Percentiles rank a stretch among this genome's conserved stretches.
phyloP scores from a whole-genome alignment of 2,888 invertebrate genomes.

The Antitype chi region DNA sequence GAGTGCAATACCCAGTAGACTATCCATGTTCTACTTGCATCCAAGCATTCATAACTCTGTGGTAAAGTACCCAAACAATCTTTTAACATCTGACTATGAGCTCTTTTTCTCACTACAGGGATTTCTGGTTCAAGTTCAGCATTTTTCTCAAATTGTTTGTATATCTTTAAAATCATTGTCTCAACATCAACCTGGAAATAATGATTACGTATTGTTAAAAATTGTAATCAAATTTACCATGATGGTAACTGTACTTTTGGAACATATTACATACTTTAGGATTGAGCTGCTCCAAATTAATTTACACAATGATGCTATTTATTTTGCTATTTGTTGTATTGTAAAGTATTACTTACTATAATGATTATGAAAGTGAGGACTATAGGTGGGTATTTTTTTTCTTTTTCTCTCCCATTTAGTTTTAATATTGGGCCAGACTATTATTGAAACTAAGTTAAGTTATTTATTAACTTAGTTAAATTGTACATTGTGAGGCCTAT shows the following conservation, averaged over 20 bases:
- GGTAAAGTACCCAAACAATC: slow-evolving; percentile 93
- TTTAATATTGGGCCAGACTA: too few species aligned
- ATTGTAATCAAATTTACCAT: neutral
- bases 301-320: neutral
- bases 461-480: neutral
- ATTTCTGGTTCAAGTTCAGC: slow-evolving; percentile 88
- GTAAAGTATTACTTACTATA: neutral
- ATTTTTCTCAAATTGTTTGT: slow-evolving; percentile 84
- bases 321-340: neutral
- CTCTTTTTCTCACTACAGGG: slow-evolving; percentile 91
- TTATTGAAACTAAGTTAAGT: too few species aligned
- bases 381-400: too few species aligned
- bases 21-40: slow-evolving; percentile 99
- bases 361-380: neutral
- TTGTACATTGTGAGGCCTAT: neutral
- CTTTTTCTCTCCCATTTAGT: too few species aligned
- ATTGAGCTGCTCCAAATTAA: neutral
- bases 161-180: slow-evolving; percentile 80
- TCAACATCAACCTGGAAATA: slow-evolving; percentile 84
- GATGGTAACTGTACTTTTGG: neutral
- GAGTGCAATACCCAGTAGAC: slow-evolving; percentile 99
- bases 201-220: neutral
- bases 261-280: neutral
- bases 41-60: slow-evolving; percentile 94
- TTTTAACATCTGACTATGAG: slow-evolving; percentile 92